Evolutionary conservation across 1,140 invertebrate species (phyloP), one percentile per base, ranked within the genome.

Genomic region (Parapsyche elsis): DNA sequence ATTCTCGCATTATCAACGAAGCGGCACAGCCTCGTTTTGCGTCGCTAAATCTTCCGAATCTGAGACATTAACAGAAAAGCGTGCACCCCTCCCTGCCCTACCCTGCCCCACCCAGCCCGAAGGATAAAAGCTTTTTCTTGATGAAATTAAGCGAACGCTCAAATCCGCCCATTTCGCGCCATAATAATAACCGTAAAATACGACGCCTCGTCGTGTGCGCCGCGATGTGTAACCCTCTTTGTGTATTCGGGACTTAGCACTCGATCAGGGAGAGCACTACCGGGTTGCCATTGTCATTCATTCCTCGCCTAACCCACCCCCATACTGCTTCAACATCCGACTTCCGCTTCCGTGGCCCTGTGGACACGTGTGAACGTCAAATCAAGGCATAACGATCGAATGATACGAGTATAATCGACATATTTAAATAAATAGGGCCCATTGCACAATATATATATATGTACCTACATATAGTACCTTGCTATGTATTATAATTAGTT

Each of bases 101-200:
- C 16, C 1, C 49, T 14, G 4, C 2, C 49, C 10, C 16, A 16
- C 16, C 10, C 49, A 14, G 49, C 2, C 49, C 4, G 49, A 53
- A 53, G 49, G 49, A 53, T 53, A 53, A 53, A 53, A 53, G 49
- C 64, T 67, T 67, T 67, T 67, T 30, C 64, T 67, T 67, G 64
- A 67, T 67, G 64, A 67, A 67, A 67, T 67, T 67, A 67, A 67
- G 64, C 64, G 64, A 67, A 23, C 64, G 64, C 64, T 67, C 64
- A 67, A 67, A 67, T 67, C 64, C 64, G 10, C 21, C 9, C 64
- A 9, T 67, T 67, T 24, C 64, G 23, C 64, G 9, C 64, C 64
- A 67, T 67, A 67, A 67, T 67, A 67, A 67, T 67, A 67, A 67
- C 64, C 64, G 64, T 67, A 67, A 67, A 67, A 67, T 67, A 67